Conservation (phyloP, 2,797 vertebrate species). For the Peromyscus attwateri region DNA sequence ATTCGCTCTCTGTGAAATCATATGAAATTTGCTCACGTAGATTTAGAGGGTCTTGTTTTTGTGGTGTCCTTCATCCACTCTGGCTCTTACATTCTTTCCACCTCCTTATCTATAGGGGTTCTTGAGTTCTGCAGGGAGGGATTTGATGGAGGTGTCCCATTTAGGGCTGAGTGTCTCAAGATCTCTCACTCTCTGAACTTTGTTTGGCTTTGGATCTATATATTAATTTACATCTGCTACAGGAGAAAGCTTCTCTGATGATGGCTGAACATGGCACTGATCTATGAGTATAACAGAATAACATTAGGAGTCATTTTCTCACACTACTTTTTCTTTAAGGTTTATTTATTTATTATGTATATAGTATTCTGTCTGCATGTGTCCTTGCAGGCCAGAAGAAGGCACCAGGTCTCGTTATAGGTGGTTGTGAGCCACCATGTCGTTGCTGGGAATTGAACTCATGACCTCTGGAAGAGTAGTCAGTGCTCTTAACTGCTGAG, state of each 20-base stretch:
- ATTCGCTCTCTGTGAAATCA: neutral
- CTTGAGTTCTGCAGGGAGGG: neutral
- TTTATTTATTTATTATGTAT: too few species aligned
- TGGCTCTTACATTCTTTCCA: neutral
- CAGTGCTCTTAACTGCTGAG: too few species aligned
- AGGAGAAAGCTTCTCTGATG: neutral
- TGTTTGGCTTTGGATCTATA: neutral
- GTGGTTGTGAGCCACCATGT: too few species aligned
- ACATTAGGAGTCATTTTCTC: neutral
- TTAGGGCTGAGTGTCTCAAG: neutral
- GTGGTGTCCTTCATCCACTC: too few species aligned
- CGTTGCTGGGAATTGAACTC: too few species aligned
- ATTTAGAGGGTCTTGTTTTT: neutral
- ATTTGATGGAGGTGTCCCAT: neutral
- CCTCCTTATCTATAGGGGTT: neutral
- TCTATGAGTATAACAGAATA: neutral
- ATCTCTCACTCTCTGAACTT: neutral
- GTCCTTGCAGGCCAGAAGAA: too few species aligned
- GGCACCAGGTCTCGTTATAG: too few species aligned
- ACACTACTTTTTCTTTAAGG: neutral
- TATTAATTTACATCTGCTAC: neutral
- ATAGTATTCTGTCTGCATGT: too few species aligned
- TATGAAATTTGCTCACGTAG: neutral
- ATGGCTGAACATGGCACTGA: neutral
- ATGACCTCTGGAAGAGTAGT: too few species aligned